A percentile compares a stretch with the other conserved stretches of the same genome.
These are phyloP conservation scores for Bedellia somnulentella DNA, from an alignment of 2,888 invertebrate genomes.

Conservation along the genomic window DNA sequence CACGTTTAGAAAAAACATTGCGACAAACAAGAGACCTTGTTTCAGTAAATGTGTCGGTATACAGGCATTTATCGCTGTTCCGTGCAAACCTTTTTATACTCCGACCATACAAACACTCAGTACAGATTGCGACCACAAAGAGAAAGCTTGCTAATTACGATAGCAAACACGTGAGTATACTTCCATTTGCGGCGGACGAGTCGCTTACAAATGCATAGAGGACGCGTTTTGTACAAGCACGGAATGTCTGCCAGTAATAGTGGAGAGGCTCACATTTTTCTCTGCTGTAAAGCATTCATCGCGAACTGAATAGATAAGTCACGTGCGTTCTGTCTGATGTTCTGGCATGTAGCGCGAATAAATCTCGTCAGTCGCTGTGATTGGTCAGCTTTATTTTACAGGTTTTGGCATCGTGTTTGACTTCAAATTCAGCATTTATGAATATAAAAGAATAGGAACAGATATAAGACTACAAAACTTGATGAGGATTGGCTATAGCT, in stretches of 20 bases:
- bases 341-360: background rate
- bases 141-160: conserved; percentile 5
- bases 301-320: conserved; percentile 36
- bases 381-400: too few relatives aligned
- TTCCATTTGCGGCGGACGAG: background rate
- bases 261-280: conserved; percentile 19
- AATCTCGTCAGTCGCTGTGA: background rate
- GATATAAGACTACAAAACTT: too few relatives aligned
- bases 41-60: too few relatives aligned
- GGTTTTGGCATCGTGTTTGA: too few relatives aligned
- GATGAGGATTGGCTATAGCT: too few relatives aligned
- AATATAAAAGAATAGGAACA: too few relatives aligned
- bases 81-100: too few relatives aligned
- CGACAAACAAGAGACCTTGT: too few relatives aligned
- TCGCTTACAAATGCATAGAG: conserved; percentile 19
- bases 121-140: conserved; percentile 3
- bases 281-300: conserved; percentile 29
- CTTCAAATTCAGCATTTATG: too few relatives aligned
- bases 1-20: too few relatives aligned
- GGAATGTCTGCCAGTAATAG: conserved; percentile 4
- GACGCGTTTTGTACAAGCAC: conserved; percentile 2
- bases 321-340: conserved; percentile 19
- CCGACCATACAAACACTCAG: too few relatives aligned
- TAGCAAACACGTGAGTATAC: conserved; percentile 5
- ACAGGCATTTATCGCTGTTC: too few relatives aligned